Conservation (phyloP, 37 sponge, comb jelly and placozoan genomes). For the Aphrocallistes beatrix region DNA sequence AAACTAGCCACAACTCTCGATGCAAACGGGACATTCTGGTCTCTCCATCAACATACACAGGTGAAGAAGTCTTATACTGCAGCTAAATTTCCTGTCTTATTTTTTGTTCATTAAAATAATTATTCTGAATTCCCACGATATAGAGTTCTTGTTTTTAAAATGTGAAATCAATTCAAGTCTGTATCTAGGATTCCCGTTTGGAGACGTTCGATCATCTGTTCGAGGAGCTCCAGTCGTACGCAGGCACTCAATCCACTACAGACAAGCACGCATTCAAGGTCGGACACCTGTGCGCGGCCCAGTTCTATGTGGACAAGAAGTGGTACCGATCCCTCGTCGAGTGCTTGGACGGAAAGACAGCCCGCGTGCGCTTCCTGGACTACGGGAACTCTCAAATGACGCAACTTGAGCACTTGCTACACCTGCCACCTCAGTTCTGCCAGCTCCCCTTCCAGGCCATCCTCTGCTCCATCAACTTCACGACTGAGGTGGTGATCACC, state of each 20-base stretch:
- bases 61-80: not conserved
- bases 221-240: not conserved
- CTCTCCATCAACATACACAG: not conserved
- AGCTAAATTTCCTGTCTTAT: too few relatives aligned
- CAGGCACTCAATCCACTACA: not conserved
- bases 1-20: not conserved
- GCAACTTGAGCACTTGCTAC: conserved; percentile 14
- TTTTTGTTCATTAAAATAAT: too few relatives aligned
- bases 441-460: conserved; percentile 6
- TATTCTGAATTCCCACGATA: too few relatives aligned
- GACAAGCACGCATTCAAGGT: not conserved
- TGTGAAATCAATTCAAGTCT: not conserved
- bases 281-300: not conserved
- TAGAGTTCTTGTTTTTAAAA: too few relatives aligned
- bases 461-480: not conserved
- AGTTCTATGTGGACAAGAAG: conserved; percentile 14
- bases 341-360: not conserved
- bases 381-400: not conserved
- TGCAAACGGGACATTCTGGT: not conserved
- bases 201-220: conserved; percentile 12
- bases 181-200: conserved; percentile 12
- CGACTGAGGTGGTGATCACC: not conserved
- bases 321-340: conserved; percentile 5
- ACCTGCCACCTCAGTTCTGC: conserved; percentile 1
- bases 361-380: conserved; percentile 1